Evolutionary conservation across 2,888 invertebrate species (phyloP), one percentile per base, ranked within the genome.

Genomic region (Drosophila gaucha): DNA sequence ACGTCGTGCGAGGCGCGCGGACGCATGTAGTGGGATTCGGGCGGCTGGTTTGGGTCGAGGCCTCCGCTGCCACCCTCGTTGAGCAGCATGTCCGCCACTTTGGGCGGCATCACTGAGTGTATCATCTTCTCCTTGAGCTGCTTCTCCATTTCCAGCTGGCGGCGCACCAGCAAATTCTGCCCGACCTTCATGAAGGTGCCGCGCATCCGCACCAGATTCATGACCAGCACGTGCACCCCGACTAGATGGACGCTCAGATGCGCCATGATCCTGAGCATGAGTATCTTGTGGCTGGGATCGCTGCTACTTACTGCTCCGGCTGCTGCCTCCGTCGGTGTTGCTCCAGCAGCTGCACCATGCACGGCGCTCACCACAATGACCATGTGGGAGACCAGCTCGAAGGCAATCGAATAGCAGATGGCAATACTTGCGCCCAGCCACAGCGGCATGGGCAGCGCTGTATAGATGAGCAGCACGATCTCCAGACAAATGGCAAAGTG

Each of bases 141-240:
- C 86, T 97, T 98, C 90, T 99, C 99, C 93, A 97, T 95, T 92
- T 98, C 97, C 62, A 99, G 92, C 90, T 98, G 98, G 51, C 96
- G 94, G 28, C 97, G 93, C 4, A 98, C 98, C 63, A 98, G 92
- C 65, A 98, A 92, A 84, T 98, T 97, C 91, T 98, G 98, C 1
- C 98, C 98, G 50, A 96, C 97, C 93, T 98, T 98, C 96, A 98
- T 97, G 92, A 98, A 98, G 5, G 98, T 98, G 80, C 98, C 98
- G 54, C 98, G 94, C 95, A 97, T 97, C 77, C 98, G 94, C 14
- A 98, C 97, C 91, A 96, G 95, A 54, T 96, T 96, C 96, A 98
- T 98, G 77, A 98, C 94, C 89, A 97, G 95, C 88, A 98, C 97
- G 92, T 98, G 98, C 73, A 98, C 93, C 63, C 98, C 98, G 73